Conservation (phyloP, 2,888 invertebrate genomes). For the Sericinus montela region DNA sequence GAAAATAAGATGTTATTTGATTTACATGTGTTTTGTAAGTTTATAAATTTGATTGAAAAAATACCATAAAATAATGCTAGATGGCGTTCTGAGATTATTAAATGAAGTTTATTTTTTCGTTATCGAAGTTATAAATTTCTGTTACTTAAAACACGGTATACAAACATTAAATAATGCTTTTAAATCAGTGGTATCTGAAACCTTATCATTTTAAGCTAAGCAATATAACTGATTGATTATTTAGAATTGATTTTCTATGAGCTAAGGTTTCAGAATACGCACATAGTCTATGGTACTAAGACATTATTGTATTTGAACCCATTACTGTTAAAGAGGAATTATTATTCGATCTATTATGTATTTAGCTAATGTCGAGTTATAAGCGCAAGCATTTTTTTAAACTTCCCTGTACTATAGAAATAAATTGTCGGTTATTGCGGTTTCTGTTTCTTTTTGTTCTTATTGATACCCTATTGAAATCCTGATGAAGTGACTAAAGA, state of each 20-base stretch:
- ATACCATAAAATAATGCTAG: too few species aligned
- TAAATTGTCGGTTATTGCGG: constrained; percentile 16
- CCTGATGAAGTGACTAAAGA: too few species aligned
- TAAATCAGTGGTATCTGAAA: background rate
- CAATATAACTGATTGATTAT: background rate
- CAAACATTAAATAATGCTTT: background rate
- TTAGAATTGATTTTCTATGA: background rate
- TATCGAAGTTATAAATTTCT: too few species aligned
- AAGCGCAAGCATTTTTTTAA: constrained; percentile 6
- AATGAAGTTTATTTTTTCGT: too few species aligned
- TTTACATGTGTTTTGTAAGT: too few species aligned
- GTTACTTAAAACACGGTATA: background rate
- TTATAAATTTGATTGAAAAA: too few species aligned
- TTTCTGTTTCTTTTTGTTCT: constrained; percentile 3
- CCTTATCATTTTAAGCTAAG: background rate
- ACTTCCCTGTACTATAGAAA: constrained; percentile 13
- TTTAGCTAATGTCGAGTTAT: constrained; percentile 4
- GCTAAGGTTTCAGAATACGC: background rate
- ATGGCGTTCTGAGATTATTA: too few species aligned
- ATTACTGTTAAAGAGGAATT: background rate
- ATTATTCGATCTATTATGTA: background rate
- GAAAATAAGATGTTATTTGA: too few species aligned
- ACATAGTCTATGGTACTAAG: too few species aligned
- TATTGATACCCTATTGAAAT: background rate
- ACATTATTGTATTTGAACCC: background rate